Conservation (phyloP, 2,888 invertebrate species). For the Prosapia bicincta region DNA sequence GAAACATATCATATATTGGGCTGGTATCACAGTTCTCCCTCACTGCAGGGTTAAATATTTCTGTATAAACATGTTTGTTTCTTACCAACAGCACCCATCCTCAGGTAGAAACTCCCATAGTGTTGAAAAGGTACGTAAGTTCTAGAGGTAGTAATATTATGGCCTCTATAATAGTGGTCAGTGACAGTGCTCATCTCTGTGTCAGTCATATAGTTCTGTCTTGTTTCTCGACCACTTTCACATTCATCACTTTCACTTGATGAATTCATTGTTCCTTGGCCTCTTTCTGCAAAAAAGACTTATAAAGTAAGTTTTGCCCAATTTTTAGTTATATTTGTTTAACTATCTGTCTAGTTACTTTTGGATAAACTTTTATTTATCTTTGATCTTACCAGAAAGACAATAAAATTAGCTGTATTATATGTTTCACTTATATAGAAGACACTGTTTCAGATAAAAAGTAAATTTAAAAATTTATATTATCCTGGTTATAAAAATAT, state of each 20-base stretch:
- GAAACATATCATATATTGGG: background rate
- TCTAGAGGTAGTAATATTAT: constrained; percentile 49
- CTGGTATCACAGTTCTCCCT: too few species aligned
- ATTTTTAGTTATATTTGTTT: too few species aligned
- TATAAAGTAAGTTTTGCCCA: too few species aligned
- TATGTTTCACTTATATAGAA: too few species aligned
- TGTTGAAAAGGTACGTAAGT: constrained; percentile 63
- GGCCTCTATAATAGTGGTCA: constrained; percentile 44
- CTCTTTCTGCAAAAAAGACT: constrained; percentile 18
- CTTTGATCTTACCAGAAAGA: too few species aligned
- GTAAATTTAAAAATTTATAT: too few species aligned
- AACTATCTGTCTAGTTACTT: too few species aligned
- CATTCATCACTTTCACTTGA: constrained; percentile 35
- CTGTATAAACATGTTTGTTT: constrained; percentile 36
- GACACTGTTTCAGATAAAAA: too few species aligned
- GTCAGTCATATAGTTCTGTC: constrained; percentile 44
- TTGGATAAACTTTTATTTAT: too few species aligned
- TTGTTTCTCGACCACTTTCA: constrained; percentile 36
- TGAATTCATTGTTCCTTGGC: constrained; percentile 20
- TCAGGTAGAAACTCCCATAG: constrained; percentile 87
- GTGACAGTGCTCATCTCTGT: constrained; percentile 43
- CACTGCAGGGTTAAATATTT: too few species aligned
- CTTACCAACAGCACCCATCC: constrained; percentile 89
- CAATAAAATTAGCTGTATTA: too few species aligned
- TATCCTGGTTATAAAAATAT: too few species aligned